Percentiles rank a stretch among this genome's conserved stretches.
Conservation (phyloP, 2,888 invertebrate genomes). For the Minunthozetes semirufus region DNA sequence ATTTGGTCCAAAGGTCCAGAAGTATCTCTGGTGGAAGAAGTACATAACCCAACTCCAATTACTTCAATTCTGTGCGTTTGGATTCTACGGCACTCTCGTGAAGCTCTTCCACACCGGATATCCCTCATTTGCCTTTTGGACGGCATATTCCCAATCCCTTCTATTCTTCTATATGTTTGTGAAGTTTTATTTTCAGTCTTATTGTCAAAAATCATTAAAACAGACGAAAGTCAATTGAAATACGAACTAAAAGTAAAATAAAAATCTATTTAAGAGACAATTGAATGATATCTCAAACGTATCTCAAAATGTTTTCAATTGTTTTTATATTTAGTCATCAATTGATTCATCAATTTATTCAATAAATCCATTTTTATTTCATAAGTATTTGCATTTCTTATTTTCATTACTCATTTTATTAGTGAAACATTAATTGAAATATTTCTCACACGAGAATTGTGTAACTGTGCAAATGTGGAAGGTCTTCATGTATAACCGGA, state of each 20-base stretch:
- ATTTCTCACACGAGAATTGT: too few species aligned
- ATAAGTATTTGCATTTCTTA: too few species aligned
- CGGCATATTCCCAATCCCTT: constrained; percentile 14
- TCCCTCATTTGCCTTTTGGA: constrained; percentile 17
- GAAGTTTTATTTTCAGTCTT: constrained; percentile 29
- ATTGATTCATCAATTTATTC: too few species aligned
- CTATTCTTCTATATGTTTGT: constrained; percentile 35
- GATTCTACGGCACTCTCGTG: not conserved
- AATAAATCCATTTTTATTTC: too few species aligned
- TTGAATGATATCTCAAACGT: not conserved
- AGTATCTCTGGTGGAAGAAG: constrained; percentile 91
- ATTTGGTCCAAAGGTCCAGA: constrained; percentile 68
- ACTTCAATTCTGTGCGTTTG: constrained; percentile 51
- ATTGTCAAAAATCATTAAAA: constrained; percentile 13
- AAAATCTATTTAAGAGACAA: not conserved
- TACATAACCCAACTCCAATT: constrained; percentile 85
- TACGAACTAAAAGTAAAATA: not conserved
- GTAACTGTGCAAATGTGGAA: too few species aligned
- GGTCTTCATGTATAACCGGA: too few species aligned
- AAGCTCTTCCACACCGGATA: constrained; percentile 3
- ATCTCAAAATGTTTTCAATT: not conserved
- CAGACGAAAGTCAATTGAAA: not conserved
- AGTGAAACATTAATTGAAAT: too few species aligned
- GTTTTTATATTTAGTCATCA: too few species aligned
- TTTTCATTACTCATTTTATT: too few species aligned